Evolutionary conservation across 30 jellyfish, hydroid and myxozoan genomes (phyloP).

Genomic region (Mastigias papua): DNA sequence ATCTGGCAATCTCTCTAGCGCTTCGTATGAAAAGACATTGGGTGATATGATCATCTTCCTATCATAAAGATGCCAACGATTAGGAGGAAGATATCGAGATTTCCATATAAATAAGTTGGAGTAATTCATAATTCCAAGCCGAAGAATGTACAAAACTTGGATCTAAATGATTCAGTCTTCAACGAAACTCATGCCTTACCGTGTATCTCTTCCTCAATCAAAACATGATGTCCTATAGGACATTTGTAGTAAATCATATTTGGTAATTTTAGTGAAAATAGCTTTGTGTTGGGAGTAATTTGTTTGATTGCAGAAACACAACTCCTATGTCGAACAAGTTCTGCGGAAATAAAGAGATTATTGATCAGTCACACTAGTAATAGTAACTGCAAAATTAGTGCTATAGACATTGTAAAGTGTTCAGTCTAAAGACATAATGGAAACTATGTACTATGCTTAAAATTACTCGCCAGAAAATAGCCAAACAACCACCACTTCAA

Average conservation of each 20-base stretch:
- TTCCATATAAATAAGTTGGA: neutral
- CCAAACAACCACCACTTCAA: too few relatives aligned
- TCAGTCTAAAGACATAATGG: too few relatives aligned
- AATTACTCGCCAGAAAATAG: too few relatives aligned
- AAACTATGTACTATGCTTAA: too few relatives aligned
- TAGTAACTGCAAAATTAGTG: too few relatives aligned
- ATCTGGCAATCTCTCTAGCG: too few relatives aligned
- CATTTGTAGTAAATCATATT: constrained; percentile 67
- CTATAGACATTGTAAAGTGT: too few relatives aligned
- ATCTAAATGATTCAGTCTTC: neutral
- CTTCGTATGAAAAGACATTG: too few relatives aligned
- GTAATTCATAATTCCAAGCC: neutral
- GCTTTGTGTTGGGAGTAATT: constrained; percentile 74
- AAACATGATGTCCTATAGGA: constrained; percentile 90
- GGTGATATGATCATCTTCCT: too few relatives aligned
- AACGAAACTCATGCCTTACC: constrained; percentile 34
- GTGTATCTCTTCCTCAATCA: constrained; percentile 68
- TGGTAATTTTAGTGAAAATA: constrained; percentile 70
- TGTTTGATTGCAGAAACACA: constrained; percentile 35
- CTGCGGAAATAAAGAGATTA: constrained; percentile 66
- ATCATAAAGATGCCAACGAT: too few relatives aligned
- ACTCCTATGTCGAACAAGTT: constrained; percentile 64
- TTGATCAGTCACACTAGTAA: too few relatives aligned
- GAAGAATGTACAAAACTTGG: neutral
- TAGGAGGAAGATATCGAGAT: neutral